Percentiles rank a stretch among this genome's conserved stretches.
These are phyloP conservation scores for Dryobota labecula DNA, from an alignment of 2,888 invertebrate species.

Conservation along the genomic window DNA sequence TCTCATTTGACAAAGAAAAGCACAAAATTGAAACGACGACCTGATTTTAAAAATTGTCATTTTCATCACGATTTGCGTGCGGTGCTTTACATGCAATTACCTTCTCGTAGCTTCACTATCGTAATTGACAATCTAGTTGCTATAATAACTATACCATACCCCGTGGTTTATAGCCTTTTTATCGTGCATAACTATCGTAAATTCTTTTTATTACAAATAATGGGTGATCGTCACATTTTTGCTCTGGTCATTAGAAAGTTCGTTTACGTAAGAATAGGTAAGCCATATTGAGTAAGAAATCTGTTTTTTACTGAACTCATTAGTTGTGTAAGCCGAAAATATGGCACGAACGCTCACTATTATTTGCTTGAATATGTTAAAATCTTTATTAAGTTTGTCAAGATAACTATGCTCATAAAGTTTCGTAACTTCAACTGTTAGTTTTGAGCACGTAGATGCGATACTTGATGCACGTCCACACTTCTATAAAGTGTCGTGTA, in stretches of 20 bases:
- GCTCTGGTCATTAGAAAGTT: constrained; percentile 71
- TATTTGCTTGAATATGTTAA: constrained; percentile 29
- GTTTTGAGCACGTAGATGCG: constrained; percentile 9
- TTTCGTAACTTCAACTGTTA: constrained; percentile 20
- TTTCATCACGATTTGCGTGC: constrained; percentile 32
- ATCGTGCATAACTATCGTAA: constrained; percentile 48
- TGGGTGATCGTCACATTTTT: constrained; percentile 62
- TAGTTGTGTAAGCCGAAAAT: constrained; percentile 53
- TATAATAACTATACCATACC: constrained; percentile 27
- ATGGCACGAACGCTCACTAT: constrained; percentile 13
- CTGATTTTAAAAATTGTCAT: constrained; percentile 28
- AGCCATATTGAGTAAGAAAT: constrained; percentile 55
- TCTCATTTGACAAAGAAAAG: background rate
- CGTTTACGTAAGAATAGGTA: constrained; percentile 63
- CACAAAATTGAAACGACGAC: constrained; percentile 7
- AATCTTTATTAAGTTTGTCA: constrained; percentile 9
- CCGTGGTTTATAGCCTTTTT: constrained; percentile 56
- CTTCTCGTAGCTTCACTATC: constrained; percentile 36
- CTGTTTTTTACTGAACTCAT: constrained; percentile 50
- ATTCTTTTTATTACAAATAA: constrained; percentile 64
- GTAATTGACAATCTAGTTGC: constrained; percentile 49
- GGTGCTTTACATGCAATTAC: constrained; percentile 39
- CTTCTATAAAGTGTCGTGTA: constrained; percentile 17
- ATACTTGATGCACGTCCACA: constrained; percentile 14
- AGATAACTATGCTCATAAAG: constrained; percentile 22